Percentiles rank a stretch among this genome's conserved stretches.
phyloP scores from a whole-genome alignment of 2,797 vertebrate genomes.

The Hafferia zeledoni region DNA sequence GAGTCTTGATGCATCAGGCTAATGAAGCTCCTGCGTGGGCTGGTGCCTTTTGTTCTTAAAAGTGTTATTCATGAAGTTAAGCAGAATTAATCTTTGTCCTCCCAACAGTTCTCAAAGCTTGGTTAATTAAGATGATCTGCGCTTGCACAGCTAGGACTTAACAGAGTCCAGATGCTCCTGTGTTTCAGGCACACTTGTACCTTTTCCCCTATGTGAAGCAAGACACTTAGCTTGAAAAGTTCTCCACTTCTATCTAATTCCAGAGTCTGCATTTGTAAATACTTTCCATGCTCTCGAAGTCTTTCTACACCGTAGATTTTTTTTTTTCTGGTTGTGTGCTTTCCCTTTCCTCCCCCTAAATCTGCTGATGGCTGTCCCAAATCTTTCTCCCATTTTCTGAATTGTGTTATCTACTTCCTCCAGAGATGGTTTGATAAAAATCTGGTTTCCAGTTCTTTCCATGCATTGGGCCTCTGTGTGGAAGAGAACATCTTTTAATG shows the following conservation, averaged over 20 bases:
- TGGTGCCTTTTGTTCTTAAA: not conserved
- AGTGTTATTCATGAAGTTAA: not conserved
- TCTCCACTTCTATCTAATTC: constrained; percentile 19
- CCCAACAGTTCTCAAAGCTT: constrained; percentile 2
- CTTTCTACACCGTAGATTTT: not conserved
- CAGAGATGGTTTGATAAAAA: constrained; percentile 59
- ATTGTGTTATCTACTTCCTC: constrained; percentile 58
- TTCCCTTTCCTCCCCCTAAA: constrained; percentile 51
- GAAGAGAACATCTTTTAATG: not conserved
- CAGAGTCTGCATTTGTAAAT: not conserved
- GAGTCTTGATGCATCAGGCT: not conserved
- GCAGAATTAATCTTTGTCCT: constrained; percentile 7
- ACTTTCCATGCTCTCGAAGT: constrained; percentile 7
- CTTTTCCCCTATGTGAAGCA: constrained; percentile 8
- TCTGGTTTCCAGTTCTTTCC: constrained; percentile 48
- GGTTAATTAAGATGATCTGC: not conserved
- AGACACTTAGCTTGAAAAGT: constrained; percentile 34
- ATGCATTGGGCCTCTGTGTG: not conserved
- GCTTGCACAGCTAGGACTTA: constrained; percentile 1
- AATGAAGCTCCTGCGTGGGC: not conserved
- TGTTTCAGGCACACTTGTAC: constrained; percentile 31
- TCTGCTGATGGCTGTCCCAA: constrained; percentile 39
- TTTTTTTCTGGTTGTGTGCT: constrained; percentile 16
- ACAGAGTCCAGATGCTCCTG: constrained; percentile 38
- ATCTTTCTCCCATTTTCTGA: constrained; percentile 53